phyloP scores from a whole-genome alignment of 2,888 invertebrate genomes.

The Sympetrum striolatum region DNA sequence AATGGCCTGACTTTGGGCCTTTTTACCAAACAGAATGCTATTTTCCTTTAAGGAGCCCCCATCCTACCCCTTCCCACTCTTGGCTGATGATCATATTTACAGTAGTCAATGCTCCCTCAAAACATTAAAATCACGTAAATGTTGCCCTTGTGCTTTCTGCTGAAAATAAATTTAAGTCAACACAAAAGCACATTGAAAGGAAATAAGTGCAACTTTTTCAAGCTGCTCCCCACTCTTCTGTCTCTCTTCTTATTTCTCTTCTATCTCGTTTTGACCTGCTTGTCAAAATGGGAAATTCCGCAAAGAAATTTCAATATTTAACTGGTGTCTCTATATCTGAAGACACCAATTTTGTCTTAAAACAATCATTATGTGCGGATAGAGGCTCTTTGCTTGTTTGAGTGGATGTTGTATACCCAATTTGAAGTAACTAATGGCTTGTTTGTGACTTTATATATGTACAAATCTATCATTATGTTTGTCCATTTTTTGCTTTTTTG shows the following conservation, averaged over 20 bases:
- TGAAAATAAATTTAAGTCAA: slow-evolving; percentile 5
- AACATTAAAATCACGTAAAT: slow-evolving; percentile 7
- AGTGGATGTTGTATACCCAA: slow-evolving; percentile 44
- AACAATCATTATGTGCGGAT: slow-evolving; percentile 44
- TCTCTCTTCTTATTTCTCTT: slow-evolving; percentile 21
- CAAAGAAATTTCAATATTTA: slow-evolving; percentile 9
- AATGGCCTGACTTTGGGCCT: slow-evolving; percentile 28
- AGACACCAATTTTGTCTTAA: slow-evolving; percentile 26
- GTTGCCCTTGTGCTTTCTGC: slow-evolving; percentile 6
- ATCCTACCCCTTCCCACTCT: slow-evolving; percentile 36
- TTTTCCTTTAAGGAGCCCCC: slow-evolving; percentile 38
- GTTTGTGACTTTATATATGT: slow-evolving; percentile 44
- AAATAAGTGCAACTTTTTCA: slow-evolving; percentile 15
- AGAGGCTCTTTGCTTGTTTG: slow-evolving; percentile 44
- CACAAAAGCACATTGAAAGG: slow-evolving; percentile 30
- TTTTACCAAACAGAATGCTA: slow-evolving; percentile 30
- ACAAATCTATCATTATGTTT: slow-evolving; percentile 44
- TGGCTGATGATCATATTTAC: slow-evolving; percentile 24
- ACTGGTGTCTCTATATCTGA: slow-evolving; percentile 7
- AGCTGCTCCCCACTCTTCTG: slow-evolving; percentile 1
- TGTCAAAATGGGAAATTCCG: slow-evolving; percentile 30
- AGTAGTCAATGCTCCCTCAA: slow-evolving; percentile 14
- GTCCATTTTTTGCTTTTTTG: slow-evolving; percentile 44
- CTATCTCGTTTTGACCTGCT: slow-evolving; percentile 26
- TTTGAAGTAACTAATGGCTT: slow-evolving; percentile 44